Conservation (phyloP, 2,113 vertebrate species). For the Anser brachyrhynchus region DNA sequence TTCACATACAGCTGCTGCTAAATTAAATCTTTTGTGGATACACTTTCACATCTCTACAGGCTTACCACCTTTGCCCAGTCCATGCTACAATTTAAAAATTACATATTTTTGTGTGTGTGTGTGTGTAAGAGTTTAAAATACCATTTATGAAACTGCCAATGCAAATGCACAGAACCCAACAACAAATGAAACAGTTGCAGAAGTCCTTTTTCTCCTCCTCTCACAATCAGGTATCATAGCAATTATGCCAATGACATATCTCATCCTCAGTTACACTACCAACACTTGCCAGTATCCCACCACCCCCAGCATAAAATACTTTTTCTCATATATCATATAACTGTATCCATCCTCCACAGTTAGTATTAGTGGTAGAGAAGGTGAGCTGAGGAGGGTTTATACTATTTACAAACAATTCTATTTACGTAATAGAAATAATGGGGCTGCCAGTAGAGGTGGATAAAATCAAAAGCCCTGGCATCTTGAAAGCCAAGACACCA, state of each 20-base stretch:
- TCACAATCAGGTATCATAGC: neutral
- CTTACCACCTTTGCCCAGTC: neutral
- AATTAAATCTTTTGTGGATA: neutral
- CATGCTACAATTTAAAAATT: neutral
- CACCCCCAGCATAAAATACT: neutral
- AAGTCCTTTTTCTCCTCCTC: neutral
- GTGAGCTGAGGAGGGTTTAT: neutral
- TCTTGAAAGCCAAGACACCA: neutral
- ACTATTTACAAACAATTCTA: neutral
- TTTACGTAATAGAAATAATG: neutral
- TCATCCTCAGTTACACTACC: neutral
- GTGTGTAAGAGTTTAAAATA: neutral
- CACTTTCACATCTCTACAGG: neutral
- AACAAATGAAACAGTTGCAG: neutral
- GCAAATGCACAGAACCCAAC: neutral
- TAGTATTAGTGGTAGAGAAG: neutral
- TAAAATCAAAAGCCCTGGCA: neutral
- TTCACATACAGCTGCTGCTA: slow-evolving; percentile 9
- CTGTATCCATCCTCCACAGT: neutral
- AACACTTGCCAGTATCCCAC: neutral
- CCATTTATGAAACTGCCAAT: neutral
- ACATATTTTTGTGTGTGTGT: too few species aligned
- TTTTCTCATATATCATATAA: neutral
- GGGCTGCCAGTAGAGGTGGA: neutral
- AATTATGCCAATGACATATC: neutral